phyloP scores from a whole-genome alignment of 2,888 invertebrate species.

The Conchocele bisecta region DNA sequence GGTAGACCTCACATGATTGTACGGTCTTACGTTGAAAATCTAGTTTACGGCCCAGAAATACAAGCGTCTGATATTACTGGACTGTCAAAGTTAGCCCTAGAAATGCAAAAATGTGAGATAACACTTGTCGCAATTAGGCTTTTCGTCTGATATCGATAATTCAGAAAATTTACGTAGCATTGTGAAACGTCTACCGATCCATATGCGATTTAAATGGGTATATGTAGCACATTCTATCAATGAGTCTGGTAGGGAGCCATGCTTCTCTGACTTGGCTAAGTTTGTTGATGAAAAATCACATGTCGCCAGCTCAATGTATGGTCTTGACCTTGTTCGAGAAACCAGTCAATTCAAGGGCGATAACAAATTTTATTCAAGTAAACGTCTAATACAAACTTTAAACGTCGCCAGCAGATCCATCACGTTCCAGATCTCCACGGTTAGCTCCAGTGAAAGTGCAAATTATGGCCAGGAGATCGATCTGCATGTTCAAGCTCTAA shows the following conservation, averaged over 20 bases:
- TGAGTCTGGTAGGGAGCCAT: conserved; percentile 28
- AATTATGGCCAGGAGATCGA: neutral
- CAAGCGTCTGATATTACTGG: conserved; percentile 7
- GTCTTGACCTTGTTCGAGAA: conserved; percentile 15
- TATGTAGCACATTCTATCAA: conserved; percentile 24
- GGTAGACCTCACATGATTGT: conserved; percentile 28
- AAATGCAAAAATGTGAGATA: conserved; percentile 35
- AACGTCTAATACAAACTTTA: conserved; percentile 4
- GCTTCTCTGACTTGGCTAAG: conserved; percentile 23
- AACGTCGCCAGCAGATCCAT: conserved; percentile 5
- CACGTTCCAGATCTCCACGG: conserved; percentile 8
- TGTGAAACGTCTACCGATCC: conserved; percentile 25
- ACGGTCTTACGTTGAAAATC: conserved; percentile 22
- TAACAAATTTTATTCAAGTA: conserved; percentile 10
- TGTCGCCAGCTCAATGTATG: conserved; percentile 24
- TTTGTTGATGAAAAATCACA: conserved; percentile 27
- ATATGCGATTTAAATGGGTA: conserved; percentile 32
- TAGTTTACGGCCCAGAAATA: conserved; percentile 13
- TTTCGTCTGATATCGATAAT: conserved; percentile 28
- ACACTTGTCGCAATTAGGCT: conserved; percentile 27
- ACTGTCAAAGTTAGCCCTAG: conserved; percentile 16
- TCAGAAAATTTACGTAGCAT: conserved; percentile 24
- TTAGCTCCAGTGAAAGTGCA: neutral
- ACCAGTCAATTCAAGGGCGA: neutral
- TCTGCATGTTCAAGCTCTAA: neutral